Evolutionary conservation across 2,888 invertebrate species (phyloP), one percentile per base, ranked within the genome.

Genomic region (Halictus ligatus): DNA sequence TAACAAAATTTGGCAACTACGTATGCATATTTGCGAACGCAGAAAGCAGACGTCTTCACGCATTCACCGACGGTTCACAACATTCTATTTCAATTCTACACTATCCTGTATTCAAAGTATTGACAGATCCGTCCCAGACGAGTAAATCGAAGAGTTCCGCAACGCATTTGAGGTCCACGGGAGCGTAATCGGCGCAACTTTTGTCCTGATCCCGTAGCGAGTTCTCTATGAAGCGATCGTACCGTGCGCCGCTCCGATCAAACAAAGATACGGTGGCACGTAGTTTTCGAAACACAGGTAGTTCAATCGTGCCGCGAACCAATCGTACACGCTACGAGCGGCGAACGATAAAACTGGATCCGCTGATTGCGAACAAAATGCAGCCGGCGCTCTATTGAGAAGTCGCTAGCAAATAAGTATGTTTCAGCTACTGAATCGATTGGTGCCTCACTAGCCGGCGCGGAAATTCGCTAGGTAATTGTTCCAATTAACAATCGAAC

Each of bases 81-180:
- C 40, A 40, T 58, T 64, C 50, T 18, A 50, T 84, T 60, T 10
- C 58, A 25, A 12, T 54, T 18, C 54, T 29, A 29, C 18, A 15
- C 77, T 89, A 89, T 88, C 88, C 64, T 76, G 8, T 35, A 50
- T 92, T 88, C 87, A 89, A 89, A 85, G 80, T 89, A 91, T 90
- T 85, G 91, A 85, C 89, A 89, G 81, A 83, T 87, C 64, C 72
- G 78, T 67, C 86, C 84, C 83, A 81, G 86, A 84, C 87, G 85
- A 90, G 89, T 90, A 85, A 88, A 84, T 81, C 75, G 88, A 83
- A 85, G 88, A 86, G 77, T 76, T 79, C 82, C 77, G 71, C 82
- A 78, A 79, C 74, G 64, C 10, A 35, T n/a, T 48, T 46, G 29
- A 71, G 21, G n/a, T 25, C 15, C 64, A 43, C 77, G 46, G 72